A percentile compares a stretch with the other conserved stretches of the same genome.
These are phyloP conservation scores for Phylloscopus whistleri DNA, from an alignment of 2,113 vertebrate species.

Conservation along the genomic window DNA sequence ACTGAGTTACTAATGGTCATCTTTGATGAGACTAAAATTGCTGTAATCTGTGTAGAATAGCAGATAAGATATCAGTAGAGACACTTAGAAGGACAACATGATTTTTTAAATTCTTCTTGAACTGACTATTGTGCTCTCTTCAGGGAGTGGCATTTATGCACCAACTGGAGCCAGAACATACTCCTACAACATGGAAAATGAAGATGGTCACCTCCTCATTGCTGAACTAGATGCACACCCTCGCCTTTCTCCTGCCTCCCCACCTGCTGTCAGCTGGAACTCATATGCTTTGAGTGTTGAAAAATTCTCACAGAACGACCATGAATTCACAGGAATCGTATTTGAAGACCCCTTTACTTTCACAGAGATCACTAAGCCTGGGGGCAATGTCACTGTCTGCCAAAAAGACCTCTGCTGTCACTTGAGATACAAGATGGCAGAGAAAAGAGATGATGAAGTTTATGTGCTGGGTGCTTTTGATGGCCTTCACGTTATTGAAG, in stretches of 20 bases:
- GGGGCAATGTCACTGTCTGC: slow-evolving; percentile 51
- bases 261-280: slow-evolving; percentile 39
- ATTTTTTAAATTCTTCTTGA: neutral
- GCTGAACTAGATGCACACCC: slow-evolving; percentile 59
- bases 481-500: slow-evolving; percentile 64
- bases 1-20: neutral
- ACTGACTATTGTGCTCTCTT: neutral
- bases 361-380: slow-evolving; percentile 16
- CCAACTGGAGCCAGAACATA: slow-evolving; percentile 43
- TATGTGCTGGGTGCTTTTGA: slow-evolving; percentile 70
- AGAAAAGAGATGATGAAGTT: slow-evolving; percentile 55
- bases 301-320: neutral
- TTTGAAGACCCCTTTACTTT: slow-evolving; percentile 71
- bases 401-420: slow-evolving; percentile 74
- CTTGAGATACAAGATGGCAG: slow-evolving; percentile 58
- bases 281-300: slow-evolving; percentile 16
- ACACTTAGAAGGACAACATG: neutral
- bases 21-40: neutral
- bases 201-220: slow-evolving; percentile 63
- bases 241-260: neutral
- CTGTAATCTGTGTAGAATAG: neutral
- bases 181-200: slow-evolving; percentile 66
- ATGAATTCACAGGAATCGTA: slow-evolving; percentile 46
- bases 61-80: neutral
- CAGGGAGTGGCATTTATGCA: slow-evolving; percentile 73